Conservation (phyloP, 1,140 invertebrate species). For the Macrobrachium nipponense region DNA sequence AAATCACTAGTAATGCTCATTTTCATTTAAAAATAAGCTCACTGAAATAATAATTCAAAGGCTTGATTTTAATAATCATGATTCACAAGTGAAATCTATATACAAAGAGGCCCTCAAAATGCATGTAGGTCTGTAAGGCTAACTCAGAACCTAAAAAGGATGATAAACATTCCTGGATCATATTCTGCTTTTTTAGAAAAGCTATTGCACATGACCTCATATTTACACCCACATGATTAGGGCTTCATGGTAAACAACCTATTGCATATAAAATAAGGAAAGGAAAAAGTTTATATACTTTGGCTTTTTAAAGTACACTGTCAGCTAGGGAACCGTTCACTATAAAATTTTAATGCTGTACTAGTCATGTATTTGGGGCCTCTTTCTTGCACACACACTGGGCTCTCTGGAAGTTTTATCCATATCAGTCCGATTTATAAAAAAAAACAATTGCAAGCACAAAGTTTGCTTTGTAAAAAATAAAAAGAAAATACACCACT, state of each 20-base stretch:
- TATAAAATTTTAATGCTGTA: slow-evolving; percentile 3
- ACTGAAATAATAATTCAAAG: neutral
- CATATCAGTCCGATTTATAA: neutral
- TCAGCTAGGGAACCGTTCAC: neutral
- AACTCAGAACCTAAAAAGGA: neutral
- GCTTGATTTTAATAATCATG: neutral
- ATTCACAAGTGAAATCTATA: slow-evolving; percentile 4
- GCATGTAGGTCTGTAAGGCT: slow-evolving; percentile 7
- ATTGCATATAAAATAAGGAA: no score
- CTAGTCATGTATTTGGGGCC: slow-evolving; percentile 28
- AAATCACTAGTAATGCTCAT: neutral
- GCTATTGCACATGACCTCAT: no score
- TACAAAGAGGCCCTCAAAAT: slow-evolving; percentile 26
- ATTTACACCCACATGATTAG: no score
- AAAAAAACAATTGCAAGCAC: slow-evolving; percentile 11
- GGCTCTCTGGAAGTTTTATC: slow-evolving; percentile 36
- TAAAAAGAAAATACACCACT: neutral
- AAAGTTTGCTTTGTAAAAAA: neutral
- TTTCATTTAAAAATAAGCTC: neutral
- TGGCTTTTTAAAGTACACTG: neutral
- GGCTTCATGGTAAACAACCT: no score
- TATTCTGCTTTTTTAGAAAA: no score
- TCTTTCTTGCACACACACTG: slow-evolving; percentile 30
- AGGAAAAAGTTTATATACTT: no score
- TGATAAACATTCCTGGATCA: neutral